Conservation (phyloP, 2,113 vertebrate genomes). For the Balaeniceps rex region DNA sequence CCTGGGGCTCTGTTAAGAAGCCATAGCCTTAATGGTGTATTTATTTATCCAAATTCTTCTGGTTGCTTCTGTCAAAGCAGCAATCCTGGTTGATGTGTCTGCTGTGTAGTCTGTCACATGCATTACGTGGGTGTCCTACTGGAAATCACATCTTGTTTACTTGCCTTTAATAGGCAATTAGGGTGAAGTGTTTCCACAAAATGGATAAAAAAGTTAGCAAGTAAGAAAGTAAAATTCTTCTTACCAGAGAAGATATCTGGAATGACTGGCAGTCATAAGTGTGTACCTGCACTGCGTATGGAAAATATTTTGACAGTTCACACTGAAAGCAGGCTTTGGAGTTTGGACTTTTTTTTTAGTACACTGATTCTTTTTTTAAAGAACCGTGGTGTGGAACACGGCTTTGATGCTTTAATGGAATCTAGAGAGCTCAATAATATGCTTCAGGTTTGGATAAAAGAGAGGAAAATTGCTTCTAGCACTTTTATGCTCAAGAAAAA, state of each 20-base stretch:
- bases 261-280: neutral
- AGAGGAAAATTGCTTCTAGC: constrained; percentile 43
- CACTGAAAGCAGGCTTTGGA: constrained; percentile 1
- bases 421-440: constrained; percentile 9
- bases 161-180: neutral
- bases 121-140: neutral
- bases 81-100: neutral
- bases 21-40: neutral
- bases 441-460: constrained; percentile 32
- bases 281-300: neutral
- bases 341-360: neutral
- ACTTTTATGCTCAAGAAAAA: constrained; percentile 8
- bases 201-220: neutral
- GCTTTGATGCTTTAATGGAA: constrained; percentile 53
- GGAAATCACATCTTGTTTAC: neutral
- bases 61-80: neutral
- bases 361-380: neutral
- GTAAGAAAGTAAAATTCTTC: neutral
- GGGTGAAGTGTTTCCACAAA: neutral
- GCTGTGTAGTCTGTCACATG: neutral
- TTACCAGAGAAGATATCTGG: neutral
- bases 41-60: neutral
- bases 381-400: neutral
- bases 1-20: neutral
- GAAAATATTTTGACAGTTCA: constrained; percentile 54